Evolutionary conservation across 1,140 invertebrate genomes (phyloP), one percentile per base, ranked within the genome.

Genomic region (Hypothenemus hampei): DNA sequence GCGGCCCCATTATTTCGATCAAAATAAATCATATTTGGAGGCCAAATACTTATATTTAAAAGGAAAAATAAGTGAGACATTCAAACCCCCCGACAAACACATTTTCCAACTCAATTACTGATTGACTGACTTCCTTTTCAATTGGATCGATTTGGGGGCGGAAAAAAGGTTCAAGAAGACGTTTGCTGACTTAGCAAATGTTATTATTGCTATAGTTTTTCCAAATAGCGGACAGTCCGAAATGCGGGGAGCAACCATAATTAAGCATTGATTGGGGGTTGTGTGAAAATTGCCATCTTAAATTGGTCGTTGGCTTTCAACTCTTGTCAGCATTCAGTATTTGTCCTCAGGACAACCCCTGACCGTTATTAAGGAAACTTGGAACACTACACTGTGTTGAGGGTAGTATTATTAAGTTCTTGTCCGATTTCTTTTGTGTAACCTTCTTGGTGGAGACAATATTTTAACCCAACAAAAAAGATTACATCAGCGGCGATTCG

Each of bases 91-190:
- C 16, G 19, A 37, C 23, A 45, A 26, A 45, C 24, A 24, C 23
- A 13, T 21, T 45, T 45, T 29, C 22, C 41, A 29, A 45, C 45
- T 47, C 45, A 47, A 47, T 47, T 47, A 33, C 45, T 47, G 33
- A 47, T 47, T 47, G 45, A 47, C 29, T 47, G 20, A n/a, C n/a
- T n/a, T n/a, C n/a, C 19, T 18, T 20, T 47, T 47, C 45, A 47
- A 47, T 47, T 19, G 29, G 18, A 47, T 47, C 29, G 16, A 36
- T 35, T 19, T 35, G 36, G 16, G 1, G 31, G 18, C 16, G 33
- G 18, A 47, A n/a, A n/a, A n/a, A n/a, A n/a, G n/a, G n/a, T n/a
- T n/a, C n/a, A n/a, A n/a, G n/a, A 47, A 47, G 33, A 20, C 20
- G 20, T 22, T 47, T 35, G 45, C 45, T 33, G 45, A 47, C 29